Conservation (phyloP, 2,797 vertebrate species). For the Acanthis flammea region DNA sequence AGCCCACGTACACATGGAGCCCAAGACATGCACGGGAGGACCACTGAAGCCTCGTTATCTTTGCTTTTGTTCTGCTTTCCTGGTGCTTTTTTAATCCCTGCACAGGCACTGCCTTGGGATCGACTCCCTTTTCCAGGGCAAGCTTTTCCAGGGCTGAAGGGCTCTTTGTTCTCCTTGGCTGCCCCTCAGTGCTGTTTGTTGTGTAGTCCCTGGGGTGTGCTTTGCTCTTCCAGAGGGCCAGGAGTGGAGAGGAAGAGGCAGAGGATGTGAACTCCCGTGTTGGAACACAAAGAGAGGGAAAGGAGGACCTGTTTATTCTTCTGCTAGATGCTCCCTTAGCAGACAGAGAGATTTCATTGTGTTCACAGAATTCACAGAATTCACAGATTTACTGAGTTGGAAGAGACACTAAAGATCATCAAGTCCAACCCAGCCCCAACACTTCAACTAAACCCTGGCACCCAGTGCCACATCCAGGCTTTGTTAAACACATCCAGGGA, state of each 20-base stretch:
- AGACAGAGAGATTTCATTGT: background rate
- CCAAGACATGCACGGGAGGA: background rate
- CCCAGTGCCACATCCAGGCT: background rate
- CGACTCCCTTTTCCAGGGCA: slow-evolving; percentile 31
- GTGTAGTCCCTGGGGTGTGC: slow-evolving; percentile 49
- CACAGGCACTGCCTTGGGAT: background rate
- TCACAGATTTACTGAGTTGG: background rate
- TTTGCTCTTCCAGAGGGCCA: slow-evolving; percentile 53
- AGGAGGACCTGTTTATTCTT: background rate
- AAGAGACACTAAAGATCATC: background rate
- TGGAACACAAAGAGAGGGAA: slow-evolving; percentile 33
- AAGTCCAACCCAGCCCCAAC: background rate
- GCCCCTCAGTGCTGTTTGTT: slow-evolving; percentile 20
- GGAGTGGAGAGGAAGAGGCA: slow-evolving; percentile 45
- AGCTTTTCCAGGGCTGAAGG: slow-evolving; percentile 33
- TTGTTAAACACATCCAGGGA: background rate
- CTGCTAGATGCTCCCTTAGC: background rate
- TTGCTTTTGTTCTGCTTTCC: slow-evolving; percentile 34
- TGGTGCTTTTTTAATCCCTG: background rate
- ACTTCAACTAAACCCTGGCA: background rate
- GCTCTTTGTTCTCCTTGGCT: slow-evolving; percentile 67
- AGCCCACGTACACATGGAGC: background rate
- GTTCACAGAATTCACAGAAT: background rate
- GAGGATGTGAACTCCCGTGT: slow-evolving; percentile 64
- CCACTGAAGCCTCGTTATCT: background rate